Evolutionary conservation across 2,113 vertebrate species (phyloP), one percentile per base, ranked within the genome.

Genomic region (Procavia capensis): DNA sequence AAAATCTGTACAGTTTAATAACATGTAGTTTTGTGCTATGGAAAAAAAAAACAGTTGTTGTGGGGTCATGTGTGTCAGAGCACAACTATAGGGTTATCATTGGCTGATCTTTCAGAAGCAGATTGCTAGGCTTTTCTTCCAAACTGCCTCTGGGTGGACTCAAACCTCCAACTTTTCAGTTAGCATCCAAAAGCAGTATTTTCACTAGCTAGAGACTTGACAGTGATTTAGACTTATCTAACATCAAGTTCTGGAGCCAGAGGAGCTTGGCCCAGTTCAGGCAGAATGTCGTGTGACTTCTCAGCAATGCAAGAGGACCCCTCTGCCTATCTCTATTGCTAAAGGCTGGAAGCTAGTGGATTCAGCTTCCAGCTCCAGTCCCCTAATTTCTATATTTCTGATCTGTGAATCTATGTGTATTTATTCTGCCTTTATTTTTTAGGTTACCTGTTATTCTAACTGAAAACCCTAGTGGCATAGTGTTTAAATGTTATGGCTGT

Each of bases 181-280:
- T 54, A 54, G 50, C 50, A 54, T 11, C 50, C 50, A 54, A 54
- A 54, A 16, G 11, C 14, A 16, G 2, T 54, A 9, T 16, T 16
- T 54, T 11, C 50, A 54, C 50, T 13, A 54, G 13, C 50, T 16
- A 54, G 50, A 16, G 50, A 54, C 14, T 54, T 27, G 7, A 3
- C 8, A 29, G 39, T 72, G 63, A 63, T 6, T 22, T 79, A 1
- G 0, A 10, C 45, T 93, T 24, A 39, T 68, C 59, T 63, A 79
- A 80, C 70, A 63, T 34, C 31, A 25, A 16, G 31, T 19, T 72
- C 63, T 43, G n/a, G 29, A 61, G 36, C 41, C 31, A 9, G 2
- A 1, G 1, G 0, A 36, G 43, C 6, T 31, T 19, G 24, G 34
- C 29, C 11, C 24, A 11, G 43, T n/a, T 54, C 24, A 7, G 17